These are phyloP conservation scores for Sebastiscus tertius DNA, from an alignment of 2,797 vertebrate species.

Conservation along the genomic window DNA sequence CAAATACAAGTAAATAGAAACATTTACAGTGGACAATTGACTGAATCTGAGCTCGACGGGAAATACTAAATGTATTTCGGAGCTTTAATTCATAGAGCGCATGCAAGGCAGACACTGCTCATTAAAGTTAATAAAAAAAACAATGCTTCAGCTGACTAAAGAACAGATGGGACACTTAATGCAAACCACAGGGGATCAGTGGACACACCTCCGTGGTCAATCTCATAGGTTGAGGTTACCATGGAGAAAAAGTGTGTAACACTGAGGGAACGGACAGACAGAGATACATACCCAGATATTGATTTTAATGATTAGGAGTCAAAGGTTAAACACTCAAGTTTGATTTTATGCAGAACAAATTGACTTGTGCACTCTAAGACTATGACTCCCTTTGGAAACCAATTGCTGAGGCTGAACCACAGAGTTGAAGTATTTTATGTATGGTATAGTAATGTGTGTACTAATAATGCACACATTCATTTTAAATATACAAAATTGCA, in stretches of 20 bases:
- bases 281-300: slow-evolving; percentile 1
- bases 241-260: slow-evolving; percentile 5
- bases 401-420: neutral
- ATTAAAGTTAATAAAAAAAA: neutral
- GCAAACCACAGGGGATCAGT: slow-evolving; percentile 69
- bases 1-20: slow-evolving; percentile 14
- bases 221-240: slow-evolving; percentile 20
- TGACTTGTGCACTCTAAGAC: neutral
- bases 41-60: neutral
- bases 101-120: slow-evolving; percentile 8
- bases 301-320: neutral
- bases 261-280: slow-evolving; percentile 24
- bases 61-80: neutral
- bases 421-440: neutral
- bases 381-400: neutral
- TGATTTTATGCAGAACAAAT: neutral
- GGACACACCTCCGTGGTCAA: slow-evolving; percentile 23
- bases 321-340: slow-evolving; percentile 26
- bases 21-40: slow-evolving; percentile 3
- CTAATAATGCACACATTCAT: neutral
- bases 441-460: neutral
- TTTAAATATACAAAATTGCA: neutral
- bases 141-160: neutral
- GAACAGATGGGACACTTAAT: slow-evolving; percentile 43
- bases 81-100: neutral